Evolutionary conservation across 2,888 invertebrate genomes (phyloP), one percentile per base, ranked within the genome.

Genomic region (Cistogaster globosa): DNA sequence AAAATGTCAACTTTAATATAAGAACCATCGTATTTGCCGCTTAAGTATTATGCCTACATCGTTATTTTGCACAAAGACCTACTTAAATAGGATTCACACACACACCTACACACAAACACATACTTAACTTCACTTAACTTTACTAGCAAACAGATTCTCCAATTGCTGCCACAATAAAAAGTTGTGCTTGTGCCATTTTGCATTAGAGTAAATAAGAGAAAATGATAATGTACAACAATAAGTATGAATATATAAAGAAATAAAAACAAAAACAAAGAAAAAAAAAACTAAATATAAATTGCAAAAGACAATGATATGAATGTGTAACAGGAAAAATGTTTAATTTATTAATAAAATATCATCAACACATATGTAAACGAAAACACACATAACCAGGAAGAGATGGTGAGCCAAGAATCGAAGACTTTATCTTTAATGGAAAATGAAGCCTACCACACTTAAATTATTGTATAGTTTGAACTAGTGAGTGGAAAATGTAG

Each of bases 1-100:
- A 90, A 91, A 90, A 88, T 90, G 90, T 90, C 90, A 89, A 90
- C 90, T 89, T 87, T 87, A 82, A 88, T 87, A 78, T 78, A 82
- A 85, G 85, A 81, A 75, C 65, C 62, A 42, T 80, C 53, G 67
- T 55, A 76, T 55, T 62, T 75, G 11, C 60, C 68, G 55, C 62
- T 81, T 75, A 57, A 71, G 57, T 78, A 53, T 80, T 76, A 74
- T 80, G 67, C 74, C 80, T 67, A 72, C 58, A 53, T 22, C 67
- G 51, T 80, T 51, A 57, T 48, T 65, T 42, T 42, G 60, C 58
- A 58, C 60, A 74, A 68, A 68, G 58, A 20, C 58, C 51, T 58
- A 57, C 51, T 53, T 38, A 68, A 36, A 57, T 65, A 51, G 58
- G 11, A 42, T 42, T 12, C 12, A 51, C 32, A 18, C 67, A 12